These are phyloP conservation scores for Chauna torquata DNA, from an alignment of 2,113 vertebrate genomes.

Conservation along the genomic window DNA sequence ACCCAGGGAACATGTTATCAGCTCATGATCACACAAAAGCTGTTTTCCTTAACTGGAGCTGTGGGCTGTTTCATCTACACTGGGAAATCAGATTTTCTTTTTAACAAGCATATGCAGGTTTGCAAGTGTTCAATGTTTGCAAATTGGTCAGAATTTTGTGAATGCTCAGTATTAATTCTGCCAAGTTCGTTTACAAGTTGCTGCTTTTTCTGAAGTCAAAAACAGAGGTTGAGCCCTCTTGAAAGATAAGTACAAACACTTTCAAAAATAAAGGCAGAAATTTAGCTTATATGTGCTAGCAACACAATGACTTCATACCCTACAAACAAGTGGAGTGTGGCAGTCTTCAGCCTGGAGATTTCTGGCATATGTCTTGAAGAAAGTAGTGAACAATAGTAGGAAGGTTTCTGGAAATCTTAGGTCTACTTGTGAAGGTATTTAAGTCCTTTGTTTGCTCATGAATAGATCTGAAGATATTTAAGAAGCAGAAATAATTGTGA, in stretches of 20 bases:
- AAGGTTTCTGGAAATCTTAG: neutral
- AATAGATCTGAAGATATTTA: neutral
- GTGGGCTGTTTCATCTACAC: neutral
- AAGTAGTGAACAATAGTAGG: neutral
- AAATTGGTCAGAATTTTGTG: neutral
- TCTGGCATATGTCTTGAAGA: neutral
- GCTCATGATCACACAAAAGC: neutral
- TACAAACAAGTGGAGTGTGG: neutral
- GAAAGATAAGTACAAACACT: neutral
- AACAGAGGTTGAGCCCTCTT: neutral
- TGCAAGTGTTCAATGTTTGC: neutral
- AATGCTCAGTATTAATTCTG: neutral
- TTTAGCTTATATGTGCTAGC: neutral
- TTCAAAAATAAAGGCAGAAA: neutral
- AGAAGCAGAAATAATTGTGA: neutral
- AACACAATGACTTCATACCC: neutral
- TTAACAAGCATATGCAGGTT: fast-evolving
- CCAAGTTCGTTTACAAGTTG: neutral
- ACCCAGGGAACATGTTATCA: neutral
- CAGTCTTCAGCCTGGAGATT: neutral
- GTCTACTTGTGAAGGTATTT: neutral
- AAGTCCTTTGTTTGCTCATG: neutral
- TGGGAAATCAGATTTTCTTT: neutral
- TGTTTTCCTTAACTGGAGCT: neutral
- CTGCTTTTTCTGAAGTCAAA: neutral